Conservation (phyloP, 2,888 invertebrate genomes). For the Leucozona laternaria region DNA sequence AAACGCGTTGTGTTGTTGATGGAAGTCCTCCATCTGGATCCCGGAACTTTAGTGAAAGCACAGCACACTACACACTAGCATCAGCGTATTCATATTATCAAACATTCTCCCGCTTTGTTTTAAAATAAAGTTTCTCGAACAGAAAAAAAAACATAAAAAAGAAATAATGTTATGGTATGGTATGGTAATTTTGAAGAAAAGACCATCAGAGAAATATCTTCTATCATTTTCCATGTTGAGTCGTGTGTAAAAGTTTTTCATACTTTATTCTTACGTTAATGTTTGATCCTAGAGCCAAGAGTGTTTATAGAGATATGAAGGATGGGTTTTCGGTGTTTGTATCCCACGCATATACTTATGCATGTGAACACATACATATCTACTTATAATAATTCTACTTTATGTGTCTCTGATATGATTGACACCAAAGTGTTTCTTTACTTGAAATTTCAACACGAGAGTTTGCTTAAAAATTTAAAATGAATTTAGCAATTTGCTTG, state of each 20-base stretch:
- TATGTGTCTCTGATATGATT: constrained; percentile 24
- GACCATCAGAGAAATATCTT: constrained; percentile 5
- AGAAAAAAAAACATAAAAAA: background rate
- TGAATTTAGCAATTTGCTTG: constrained; percentile 8
- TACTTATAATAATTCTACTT: constrained; percentile 23
- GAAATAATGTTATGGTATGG: constrained; percentile 10
- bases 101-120: constrained; percentile 14
- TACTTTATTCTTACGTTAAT: constrained; percentile 18
- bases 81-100: constrained; percentile 25
- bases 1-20: constrained; percentile 22
- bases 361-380: background rate
- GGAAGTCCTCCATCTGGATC: constrained; percentile 7
- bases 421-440: constrained; percentile 3
- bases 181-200: constrained; percentile 38
- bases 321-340: background rate
- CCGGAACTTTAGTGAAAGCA: constrained; percentile 20
- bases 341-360: constrained; percentile 34
- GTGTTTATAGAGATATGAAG: background rate
- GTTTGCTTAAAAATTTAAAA: constrained; percentile 19
- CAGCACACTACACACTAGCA: background rate
- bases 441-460: constrained; percentile 10
- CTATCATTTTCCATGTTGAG: constrained; percentile 23
- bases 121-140: constrained; percentile 28
- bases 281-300: constrained; percentile 1
- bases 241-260: constrained; percentile 38